A percentile compares a stretch with the other conserved stretches of the same genome.
These are phyloP conservation scores for Acanthochromis polyacanthus DNA, from an alignment of 2,113 vertebrate genomes.

Conservation along the genomic window DNA sequence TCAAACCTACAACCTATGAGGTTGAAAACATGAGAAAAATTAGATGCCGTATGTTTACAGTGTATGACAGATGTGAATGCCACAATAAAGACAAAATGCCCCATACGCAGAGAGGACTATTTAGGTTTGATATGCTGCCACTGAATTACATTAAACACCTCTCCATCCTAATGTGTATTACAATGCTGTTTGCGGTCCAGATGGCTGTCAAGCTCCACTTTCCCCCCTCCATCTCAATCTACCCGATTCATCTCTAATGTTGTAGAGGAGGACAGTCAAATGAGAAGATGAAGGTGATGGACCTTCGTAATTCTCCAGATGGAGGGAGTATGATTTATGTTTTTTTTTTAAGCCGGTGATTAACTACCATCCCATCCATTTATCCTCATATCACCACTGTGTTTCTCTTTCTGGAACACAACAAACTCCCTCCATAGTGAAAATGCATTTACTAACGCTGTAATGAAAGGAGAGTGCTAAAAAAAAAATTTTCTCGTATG, in stretches of 20 bases:
- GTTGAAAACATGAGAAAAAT: neutral
- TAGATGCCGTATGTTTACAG: neutral
- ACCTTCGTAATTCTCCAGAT: conserved; percentile 32
- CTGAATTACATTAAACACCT: conserved; percentile 29
- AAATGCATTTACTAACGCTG: neutral
- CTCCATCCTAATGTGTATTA: conserved; percentile 6
- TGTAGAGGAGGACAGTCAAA: conserved; percentile 31
- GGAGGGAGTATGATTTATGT: conserved; percentile 36
- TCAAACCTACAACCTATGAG: too few species aligned
- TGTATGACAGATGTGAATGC: neutral
- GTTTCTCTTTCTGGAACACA: conserved; percentile 8
- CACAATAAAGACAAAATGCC: neutral
- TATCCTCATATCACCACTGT: conserved; percentile 19
- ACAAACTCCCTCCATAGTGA: conserved; percentile 4
- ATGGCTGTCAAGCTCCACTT: conserved; percentile 44
- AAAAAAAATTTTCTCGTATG: conserved; percentile 4
- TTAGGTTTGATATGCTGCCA: conserved; percentile 21
- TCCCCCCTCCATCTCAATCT: conserved; percentile 8
- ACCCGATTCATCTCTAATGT: conserved; percentile 38
- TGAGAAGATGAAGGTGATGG: conserved; percentile 17
- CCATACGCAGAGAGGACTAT: neutral
- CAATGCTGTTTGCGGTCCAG: conserved; percentile 27
- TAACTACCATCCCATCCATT: conserved; percentile 35
- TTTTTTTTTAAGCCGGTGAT: conserved; percentile 25
- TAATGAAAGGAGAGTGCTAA: conserved; percentile 24